A percentile compares a stretch with the other conserved stretches of the same genome.
These are phyloP conservation scores for Mesoclemmys tuberculata DNA, from an alignment of 2,113 vertebrate genomes.

Conservation along the genomic window DNA sequence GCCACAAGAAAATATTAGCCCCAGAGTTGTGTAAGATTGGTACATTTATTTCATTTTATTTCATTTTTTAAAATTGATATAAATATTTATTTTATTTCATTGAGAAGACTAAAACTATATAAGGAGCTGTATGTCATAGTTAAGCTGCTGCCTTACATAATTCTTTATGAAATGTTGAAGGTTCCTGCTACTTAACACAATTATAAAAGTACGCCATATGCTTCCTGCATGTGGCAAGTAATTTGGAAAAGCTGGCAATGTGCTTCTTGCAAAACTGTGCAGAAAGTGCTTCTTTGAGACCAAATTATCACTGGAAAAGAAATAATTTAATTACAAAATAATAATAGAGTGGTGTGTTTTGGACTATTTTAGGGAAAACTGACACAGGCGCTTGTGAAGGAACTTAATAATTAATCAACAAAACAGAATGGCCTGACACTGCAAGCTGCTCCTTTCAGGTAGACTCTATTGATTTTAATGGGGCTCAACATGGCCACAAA, in stretches of 20 bases:
- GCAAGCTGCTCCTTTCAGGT: neutral
- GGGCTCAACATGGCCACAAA: neutral
- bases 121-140: neutral
- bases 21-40: neutral
- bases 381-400: constrained; percentile 23
- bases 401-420: constrained; percentile 31
- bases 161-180: constrained; percentile 42
- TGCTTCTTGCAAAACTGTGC: neutral
- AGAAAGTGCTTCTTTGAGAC: neutral
- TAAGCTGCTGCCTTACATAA: neutral
- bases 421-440: constrained; percentile 1
- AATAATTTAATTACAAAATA: constrained; percentile 23
- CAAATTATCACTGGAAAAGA: constrained; percentile 11
- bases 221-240: constrained; percentile 43
- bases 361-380: constrained; percentile 10
- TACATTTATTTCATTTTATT: neutral
- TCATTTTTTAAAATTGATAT: neutral
- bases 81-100: neutral
- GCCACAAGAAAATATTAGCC: neutral
- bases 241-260: neutral
- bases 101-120: neutral
- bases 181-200: neutral
- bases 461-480: neutral
- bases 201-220: constrained; percentile 47
- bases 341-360: neutral